Conservation (phyloP, 2,888 invertebrate species). For the Euspilapteryx auroguttella region DNA sequence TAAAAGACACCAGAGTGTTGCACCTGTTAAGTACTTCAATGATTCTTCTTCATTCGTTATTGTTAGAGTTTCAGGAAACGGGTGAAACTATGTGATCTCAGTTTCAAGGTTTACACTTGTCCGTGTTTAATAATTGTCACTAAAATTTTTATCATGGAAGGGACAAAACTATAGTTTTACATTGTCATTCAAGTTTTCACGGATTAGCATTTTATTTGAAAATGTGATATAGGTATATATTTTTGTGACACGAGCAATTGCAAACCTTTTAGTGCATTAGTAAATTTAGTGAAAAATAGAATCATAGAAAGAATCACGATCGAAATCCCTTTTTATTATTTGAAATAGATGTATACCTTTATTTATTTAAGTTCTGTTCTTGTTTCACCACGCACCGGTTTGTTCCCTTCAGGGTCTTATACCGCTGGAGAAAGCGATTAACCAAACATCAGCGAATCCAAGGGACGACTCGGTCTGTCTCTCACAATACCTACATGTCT, state of each 20-base stretch:
- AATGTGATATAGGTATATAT: no score
- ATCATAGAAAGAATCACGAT: no score
- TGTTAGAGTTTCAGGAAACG: slow-evolving; percentile 51
- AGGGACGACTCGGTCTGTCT: slow-evolving; percentile 56
- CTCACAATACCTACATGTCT: slow-evolving; percentile 25
- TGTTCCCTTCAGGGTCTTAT: slow-evolving; percentile 48
- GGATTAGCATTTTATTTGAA: no score
- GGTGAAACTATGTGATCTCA: slow-evolving; percentile 43
- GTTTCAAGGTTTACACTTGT: slow-evolving; percentile 43
- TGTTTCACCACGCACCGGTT: slow-evolving; percentile 40
- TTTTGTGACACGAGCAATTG: slow-evolving; percentile 39
- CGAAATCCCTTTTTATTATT: neutral
- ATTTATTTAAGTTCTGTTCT: slow-evolving; percentile 38
- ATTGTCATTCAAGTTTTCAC: no score
- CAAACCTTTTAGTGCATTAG: slow-evolving; percentile 44
- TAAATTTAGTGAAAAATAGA: slow-evolving; percentile 16
- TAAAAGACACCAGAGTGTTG: slow-evolving; percentile 62
- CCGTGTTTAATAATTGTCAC: no score
- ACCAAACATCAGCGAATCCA: slow-evolving; percentile 51
- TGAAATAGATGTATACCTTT: slow-evolving; percentile 23
- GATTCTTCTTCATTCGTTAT: slow-evolving; percentile 56
- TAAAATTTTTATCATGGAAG: no score
- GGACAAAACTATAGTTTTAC: no score
- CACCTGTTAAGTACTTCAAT: slow-evolving; percentile 61
- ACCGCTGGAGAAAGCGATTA: slow-evolving; percentile 55